Evolutionary conservation across 1,140 invertebrate genomes (phyloP).

Genomic region (Cyclargus thomasi): DNA sequence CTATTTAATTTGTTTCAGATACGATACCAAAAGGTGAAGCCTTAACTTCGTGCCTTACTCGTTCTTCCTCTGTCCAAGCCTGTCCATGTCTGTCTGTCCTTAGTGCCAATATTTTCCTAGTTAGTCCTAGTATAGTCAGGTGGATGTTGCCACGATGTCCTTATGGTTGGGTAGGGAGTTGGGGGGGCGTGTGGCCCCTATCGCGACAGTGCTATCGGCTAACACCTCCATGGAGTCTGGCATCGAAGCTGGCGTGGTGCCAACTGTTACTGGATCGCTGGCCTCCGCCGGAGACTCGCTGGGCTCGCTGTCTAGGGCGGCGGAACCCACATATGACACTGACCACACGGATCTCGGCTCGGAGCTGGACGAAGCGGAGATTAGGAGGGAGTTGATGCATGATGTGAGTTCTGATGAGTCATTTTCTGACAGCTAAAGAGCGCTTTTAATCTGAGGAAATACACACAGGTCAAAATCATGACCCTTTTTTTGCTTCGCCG

Average conservation of each 20-base stretch:
- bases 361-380: slow-evolving; percentile 85
- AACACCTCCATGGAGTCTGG: slow-evolving; percentile 74
- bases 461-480: no score
- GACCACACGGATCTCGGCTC: slow-evolving; percentile 86
- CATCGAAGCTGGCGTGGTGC: slow-evolving; percentile 78
- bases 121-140: slow-evolving; percentile 18
- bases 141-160: slow-evolving; percentile 62
- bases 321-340: slow-evolving; percentile 82
- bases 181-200: slow-evolving; percentile 48
- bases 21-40: slow-evolving; percentile 32
- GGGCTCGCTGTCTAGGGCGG: slow-evolving; percentile 77
- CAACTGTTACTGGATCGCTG: slow-evolving; percentile 80
- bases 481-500: no score
- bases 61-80: slow-evolving; percentile 44
- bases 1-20: slow-evolving; percentile 42
- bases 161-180: slow-evolving; percentile 65
- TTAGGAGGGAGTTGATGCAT: slow-evolving; percentile 83
- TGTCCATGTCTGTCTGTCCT: background rate
- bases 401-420: slow-evolving; percentile 74
- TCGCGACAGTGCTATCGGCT: slow-evolving; percentile 60
- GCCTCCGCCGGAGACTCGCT: slow-evolving; percentile 77
- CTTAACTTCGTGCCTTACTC: slow-evolving; percentile 56
- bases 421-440: no score
- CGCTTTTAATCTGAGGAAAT: no score
- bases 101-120: slow-evolving; percentile 1